Percentiles rank a stretch among this genome's conserved stretches.
These are phyloP conservation scores for Drosophila chauvacae DNA, from an alignment of 1,140 invertebrate species.

Conservation along the genomic window DNA sequence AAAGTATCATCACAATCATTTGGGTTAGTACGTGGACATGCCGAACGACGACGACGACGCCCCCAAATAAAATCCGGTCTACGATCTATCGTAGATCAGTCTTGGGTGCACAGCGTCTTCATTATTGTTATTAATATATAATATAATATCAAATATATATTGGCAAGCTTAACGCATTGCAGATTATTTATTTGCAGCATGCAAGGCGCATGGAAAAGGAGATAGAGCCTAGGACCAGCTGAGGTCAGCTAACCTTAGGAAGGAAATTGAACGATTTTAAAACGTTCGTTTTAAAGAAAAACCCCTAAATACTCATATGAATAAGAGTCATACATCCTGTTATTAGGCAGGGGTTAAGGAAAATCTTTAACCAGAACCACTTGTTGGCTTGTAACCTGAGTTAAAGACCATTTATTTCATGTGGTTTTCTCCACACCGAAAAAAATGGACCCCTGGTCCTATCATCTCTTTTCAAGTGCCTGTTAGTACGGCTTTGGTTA, in stretches of 20 bases:
- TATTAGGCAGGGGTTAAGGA: neutral
- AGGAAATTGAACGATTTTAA: neutral
- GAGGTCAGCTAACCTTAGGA: neutral
- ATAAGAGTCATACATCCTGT: too few species aligned
- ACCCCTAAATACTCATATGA: neutral
- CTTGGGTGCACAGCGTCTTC: neutral
- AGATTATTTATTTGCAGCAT: conserved; percentile 31
- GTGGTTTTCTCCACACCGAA: too few species aligned
- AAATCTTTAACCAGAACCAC: neutral
- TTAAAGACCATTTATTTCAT: too few species aligned
- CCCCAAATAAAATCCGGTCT: neutral
- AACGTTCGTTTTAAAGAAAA: neutral
- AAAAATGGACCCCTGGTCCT: too few species aligned
- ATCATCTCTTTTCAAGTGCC: conserved; percentile 12
- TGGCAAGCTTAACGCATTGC: conserved; percentile 38
- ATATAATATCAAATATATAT: conserved; percentile 7
- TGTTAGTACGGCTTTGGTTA: conserved; percentile 31
- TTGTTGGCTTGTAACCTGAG: neutral
- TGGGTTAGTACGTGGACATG: conserved; percentile 42
- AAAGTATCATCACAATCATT: conserved; percentile 16
- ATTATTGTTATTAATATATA: neutral
- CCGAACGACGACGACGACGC: conserved; percentile 18
- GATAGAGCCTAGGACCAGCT: neutral
- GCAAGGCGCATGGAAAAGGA: conserved; percentile 26
- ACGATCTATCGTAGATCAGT: neutral